Base-by-base conservation (phyloP, 1,140 invertebrate species). In the Rhynchophorus ferrugineus region DNA sequence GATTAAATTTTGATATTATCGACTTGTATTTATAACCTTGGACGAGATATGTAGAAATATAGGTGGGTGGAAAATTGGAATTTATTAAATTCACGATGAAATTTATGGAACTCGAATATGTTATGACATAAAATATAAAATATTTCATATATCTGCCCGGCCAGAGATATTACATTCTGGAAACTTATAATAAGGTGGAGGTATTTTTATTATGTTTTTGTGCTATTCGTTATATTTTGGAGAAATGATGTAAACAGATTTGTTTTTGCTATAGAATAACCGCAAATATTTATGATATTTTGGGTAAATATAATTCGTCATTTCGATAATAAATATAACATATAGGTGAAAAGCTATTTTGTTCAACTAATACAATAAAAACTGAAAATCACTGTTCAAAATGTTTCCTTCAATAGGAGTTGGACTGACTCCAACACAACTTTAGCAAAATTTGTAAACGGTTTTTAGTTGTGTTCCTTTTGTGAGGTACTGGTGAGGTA, bases 1-100 rank as follows among this genome's bases (percentile, higher is more conserved):
- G 53, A 55, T 55, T 55, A 55, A 55, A 55, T 55, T n/a, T 55
- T 49, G 53, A 55, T 55, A 49, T 49, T 55, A 55, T 55, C 53
- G 53, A 49, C 38, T 35, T 37, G 38, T 54, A 47, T 54, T 54
- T 54, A 53, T 53, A 45, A 46, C 42, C 39, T 45, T 33, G 50
- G 50, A 39, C 41, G 43, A 35, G 33, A 36, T 46, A 53, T 53
- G 50, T 53, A 53, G 43, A 53, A 53, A 46, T 46, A 46, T 53
- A 53, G 50, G 50, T 46, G 42, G 50, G 29, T 35, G 21, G 50
- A 46, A n/a, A 46, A 53, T 38, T 53, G 43, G 50, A 53, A 53
- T 53, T 44, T 52, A 52, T 52, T 52, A 52, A 52, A 52, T 46
- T 46, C 19, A 35, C 38, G 21, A 44, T 19, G 35, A 53, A 53